These are phyloP conservation scores for Peromyscus leucopus DNA, from an alignment of 2,113 vertebrate genomes.

Conservation along the genomic window DNA sequence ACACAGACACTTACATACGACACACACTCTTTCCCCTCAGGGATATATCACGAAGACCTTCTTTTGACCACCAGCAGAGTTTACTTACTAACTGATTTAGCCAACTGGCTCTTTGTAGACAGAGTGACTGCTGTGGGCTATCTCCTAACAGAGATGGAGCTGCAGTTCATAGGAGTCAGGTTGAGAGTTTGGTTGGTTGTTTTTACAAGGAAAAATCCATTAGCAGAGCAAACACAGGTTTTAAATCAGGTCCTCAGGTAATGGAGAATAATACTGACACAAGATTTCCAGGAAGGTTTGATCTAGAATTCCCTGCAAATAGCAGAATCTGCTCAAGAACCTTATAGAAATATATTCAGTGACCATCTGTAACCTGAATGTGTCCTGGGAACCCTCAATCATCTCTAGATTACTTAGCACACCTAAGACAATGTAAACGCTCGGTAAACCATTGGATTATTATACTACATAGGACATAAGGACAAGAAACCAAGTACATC, in stretches of 20 bases:
- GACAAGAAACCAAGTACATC: background rate
- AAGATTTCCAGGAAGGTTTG: background rate
- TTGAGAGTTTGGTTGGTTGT: background rate
- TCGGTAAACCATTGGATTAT: background rate
- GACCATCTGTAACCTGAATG: background rate
- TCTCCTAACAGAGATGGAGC: constrained; percentile 11
- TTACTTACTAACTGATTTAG: background rate
- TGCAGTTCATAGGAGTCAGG: background rate
- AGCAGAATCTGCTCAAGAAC: background rate
- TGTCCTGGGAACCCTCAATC: background rate
- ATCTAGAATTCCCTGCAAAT: background rate
- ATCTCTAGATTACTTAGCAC: background rate
- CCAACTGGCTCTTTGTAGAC: background rate
- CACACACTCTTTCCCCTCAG: background rate
- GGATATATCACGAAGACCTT: background rate
- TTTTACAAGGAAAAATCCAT: background rate
- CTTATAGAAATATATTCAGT: background rate
- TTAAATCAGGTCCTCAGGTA: background rate
- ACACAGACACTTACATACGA: background rate
- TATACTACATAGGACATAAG: background rate
- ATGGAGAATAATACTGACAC: background rate
- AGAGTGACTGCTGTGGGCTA: background rate
- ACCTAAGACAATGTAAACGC: background rate
- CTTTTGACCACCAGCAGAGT: background rate
- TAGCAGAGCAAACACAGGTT: background rate